Evolutionary conservation across 2,113 vertebrate species (phyloP), one percentile per base, ranked within the genome.

Genomic region (Stercorarius parasiticus): DNA sequence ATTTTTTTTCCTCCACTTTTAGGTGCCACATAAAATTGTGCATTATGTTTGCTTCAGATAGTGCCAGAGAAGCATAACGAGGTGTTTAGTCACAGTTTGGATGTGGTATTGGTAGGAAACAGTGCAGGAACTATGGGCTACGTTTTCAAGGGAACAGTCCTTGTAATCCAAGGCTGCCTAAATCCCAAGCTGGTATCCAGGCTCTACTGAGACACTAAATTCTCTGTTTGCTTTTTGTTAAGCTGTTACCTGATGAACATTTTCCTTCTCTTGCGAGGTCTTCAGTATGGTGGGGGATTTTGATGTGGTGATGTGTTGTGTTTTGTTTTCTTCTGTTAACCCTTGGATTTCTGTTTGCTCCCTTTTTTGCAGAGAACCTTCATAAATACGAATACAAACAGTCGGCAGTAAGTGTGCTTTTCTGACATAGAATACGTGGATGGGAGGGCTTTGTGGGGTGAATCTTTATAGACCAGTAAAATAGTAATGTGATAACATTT

Each of bases 61-160:
- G 78, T 90, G 91, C 93, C 95, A 96, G 82, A 43, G 91, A 55
- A 90, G 83, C 88, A 95, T 84, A 94, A 94, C 87, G 84, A 97
- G 95, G 96, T 79, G 81, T 74, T 96, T 95, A 98, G 94, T 96
- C 93, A 95, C 95, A 93, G 85, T 93, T 92, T 90, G 81, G 94
- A 96, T 96, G 76, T 27, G 43, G 55, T 73, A 42, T 42, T 94
- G 83, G 76, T 86, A 82, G 93, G 93, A 97, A 96, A 93, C 86
- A 91, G 86, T 23, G 80, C 86, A 53, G 84, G 89, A 91, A 64
- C 90, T 50, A 71, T 83, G 85, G 87, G 64, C 40, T 95, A 55
- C 78, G 38, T 91, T 93, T 97, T 87, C 72, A 82, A 70, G 85
- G 82, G 66, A 82, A 69, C 66, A 72, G 65, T 84, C 77, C 74